phyloP scores from a whole-genome alignment of 2,113 vertebrate genomes.

The Lanius collurio region DNA sequence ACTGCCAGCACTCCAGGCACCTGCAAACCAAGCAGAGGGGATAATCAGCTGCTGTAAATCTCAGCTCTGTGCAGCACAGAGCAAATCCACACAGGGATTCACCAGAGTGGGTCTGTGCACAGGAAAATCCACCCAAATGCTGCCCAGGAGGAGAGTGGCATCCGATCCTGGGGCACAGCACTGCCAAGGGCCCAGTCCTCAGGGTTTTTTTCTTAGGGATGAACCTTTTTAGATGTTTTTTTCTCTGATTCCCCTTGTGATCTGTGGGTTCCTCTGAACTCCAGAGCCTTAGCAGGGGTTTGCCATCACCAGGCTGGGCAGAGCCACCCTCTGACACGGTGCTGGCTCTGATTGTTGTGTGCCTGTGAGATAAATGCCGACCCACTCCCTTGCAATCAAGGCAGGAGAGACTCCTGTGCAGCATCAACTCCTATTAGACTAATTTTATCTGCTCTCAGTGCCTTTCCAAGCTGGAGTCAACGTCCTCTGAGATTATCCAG shows the following conservation, averaged over 20 bases:
- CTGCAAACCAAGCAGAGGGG: background rate
- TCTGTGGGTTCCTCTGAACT: background rate
- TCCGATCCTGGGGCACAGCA: fast-evolving
- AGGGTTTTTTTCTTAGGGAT: background rate
- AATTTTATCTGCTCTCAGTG: slow-evolving; percentile 62
- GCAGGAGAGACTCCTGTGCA: slow-evolving; percentile 20
- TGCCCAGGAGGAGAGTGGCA: background rate
- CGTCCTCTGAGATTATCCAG: slow-evolving; percentile 50
- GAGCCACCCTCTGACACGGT: fast-evolving
- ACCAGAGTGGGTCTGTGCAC: background rate
- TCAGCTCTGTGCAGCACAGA: background rate
- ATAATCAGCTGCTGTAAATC: background rate
- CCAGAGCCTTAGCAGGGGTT: background rate
- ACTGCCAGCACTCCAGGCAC: background rate
- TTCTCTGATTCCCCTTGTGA: background rate
- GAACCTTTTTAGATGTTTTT: background rate
- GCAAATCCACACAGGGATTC: background rate
- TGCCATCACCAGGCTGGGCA: background rate
- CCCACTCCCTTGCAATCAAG: background rate
- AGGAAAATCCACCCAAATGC: background rate
- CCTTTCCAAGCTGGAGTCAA: slow-evolving; percentile 21
- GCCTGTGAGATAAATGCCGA: background rate
- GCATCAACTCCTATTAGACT: slow-evolving; percentile 61
- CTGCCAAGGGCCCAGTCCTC: background rate
- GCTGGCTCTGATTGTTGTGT: background rate